Conservation (phyloP, 2,888 invertebrate species). For the Lasius platythorax region DNA sequence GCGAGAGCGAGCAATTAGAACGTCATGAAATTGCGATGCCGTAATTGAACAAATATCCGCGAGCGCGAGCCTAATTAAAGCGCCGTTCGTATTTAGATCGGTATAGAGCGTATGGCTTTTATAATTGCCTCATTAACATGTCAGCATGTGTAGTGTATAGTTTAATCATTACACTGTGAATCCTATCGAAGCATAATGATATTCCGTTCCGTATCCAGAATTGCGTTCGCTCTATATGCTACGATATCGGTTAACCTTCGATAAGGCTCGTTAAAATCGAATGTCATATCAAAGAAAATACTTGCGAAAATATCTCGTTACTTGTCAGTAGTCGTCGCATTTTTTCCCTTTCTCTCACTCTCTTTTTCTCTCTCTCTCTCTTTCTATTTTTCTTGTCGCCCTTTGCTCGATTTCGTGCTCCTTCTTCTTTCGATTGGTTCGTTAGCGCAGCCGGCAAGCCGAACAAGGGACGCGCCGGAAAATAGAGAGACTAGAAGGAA, state of each 20-base stretch:
- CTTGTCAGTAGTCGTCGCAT: no score
- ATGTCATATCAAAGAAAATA: not conserved
- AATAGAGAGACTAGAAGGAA: constrained; percentile 25
- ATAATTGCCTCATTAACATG: constrained; percentile 39
- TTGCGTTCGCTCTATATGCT: no score
- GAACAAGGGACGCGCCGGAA: constrained; percentile 42
- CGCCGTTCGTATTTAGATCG: constrained; percentile 27
- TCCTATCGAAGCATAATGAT: not conserved
- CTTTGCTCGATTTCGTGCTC: constrained; percentile 29
- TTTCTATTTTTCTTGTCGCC: not conserved
- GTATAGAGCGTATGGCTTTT: not conserved
- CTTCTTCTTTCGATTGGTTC: constrained; percentile 67
- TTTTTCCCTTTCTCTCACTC: not conserved
- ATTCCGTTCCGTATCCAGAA: no score
- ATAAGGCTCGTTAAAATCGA: not conserved
- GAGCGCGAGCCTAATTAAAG: constrained; percentile 41
- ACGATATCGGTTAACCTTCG: not conserved
- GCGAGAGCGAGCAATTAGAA: constrained; percentile 31
- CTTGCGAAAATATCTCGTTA: not conserved
- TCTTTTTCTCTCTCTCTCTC: not conserved
- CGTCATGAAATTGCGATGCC: constrained; percentile 40
- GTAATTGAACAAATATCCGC: constrained; percentile 35
- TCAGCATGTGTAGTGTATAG: constrained; percentile 1
- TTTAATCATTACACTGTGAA: constrained; percentile 27
- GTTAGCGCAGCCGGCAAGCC: constrained; percentile 56